A percentile compares a stretch with the other conserved stretches of the same genome.
phyloP scores from a whole-genome alignment of 2,113 vertebrate genomes.

The Verasper variegatus region DNA sequence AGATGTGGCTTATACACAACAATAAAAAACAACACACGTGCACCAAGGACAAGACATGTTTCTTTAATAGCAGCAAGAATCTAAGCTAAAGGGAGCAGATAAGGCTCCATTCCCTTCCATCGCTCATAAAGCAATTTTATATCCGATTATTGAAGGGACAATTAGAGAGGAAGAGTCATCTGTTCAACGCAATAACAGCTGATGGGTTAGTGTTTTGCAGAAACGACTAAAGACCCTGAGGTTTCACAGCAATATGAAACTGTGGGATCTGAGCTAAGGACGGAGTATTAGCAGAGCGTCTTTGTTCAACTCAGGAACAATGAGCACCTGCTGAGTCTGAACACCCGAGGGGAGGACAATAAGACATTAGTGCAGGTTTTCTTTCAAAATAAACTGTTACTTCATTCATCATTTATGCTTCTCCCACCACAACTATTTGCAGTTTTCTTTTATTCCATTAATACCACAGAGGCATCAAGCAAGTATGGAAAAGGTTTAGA shows the following conservation, averaged over 20 bases:
- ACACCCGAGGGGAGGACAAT: too few species aligned
- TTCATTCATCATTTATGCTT: too few species aligned
- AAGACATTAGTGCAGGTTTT: too few species aligned
- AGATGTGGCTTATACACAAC: conserved; percentile 51
- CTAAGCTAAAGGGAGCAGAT: conserved; percentile 11
- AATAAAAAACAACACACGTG: conserved; percentile 37
- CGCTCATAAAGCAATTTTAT: neutral
- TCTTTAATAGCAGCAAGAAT: conserved; percentile 35
- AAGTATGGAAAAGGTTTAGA: too few species aligned
- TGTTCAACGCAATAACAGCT: conserved; percentile 58
- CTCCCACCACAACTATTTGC: too few species aligned
- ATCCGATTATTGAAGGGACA: conserved; percentile 25
- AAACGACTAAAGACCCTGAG: neutral
- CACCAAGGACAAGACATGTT: conserved; percentile 31
- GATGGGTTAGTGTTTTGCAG: conserved; percentile 53
- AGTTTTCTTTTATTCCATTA: too few species aligned
- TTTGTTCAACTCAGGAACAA: too few species aligned
- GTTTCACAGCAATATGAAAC: neutral
- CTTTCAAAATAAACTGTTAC: too few species aligned
- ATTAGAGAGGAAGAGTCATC: conserved; percentile 32
- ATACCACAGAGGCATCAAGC: too few species aligned
- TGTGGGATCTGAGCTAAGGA: neutral
- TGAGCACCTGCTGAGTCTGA: too few species aligned
- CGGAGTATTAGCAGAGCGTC: neutral
- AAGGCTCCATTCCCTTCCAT: conserved; percentile 11